Evolutionary conservation across 2,797 vertebrate species (phyloP), one percentile per base, ranked within the genome.

Genomic region (Thalassophryne amazonica): DNA sequence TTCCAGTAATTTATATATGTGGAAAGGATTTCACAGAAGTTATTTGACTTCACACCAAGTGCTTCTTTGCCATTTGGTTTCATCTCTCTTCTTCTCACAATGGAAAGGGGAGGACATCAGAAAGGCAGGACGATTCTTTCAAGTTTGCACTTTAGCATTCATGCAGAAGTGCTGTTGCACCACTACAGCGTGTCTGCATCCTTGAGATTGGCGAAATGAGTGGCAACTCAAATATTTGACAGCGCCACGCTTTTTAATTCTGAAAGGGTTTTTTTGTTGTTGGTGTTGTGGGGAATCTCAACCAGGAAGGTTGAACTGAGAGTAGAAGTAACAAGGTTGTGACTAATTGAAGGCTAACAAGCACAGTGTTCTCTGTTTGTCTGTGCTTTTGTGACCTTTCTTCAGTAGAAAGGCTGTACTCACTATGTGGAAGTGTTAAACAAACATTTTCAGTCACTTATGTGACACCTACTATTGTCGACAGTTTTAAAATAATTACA

Each of bases 141-240:
- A 80, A 78, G 70, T 83, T 43, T 40, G 55, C 3, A 17, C 73
- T 77, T 86, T 86, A 84, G 84, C 86, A 84, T 87, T 85, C 86
- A 80, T 69, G 71, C 68, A 36, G 60, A 62, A 74, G 78, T 56
- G 81, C 83, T 77, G 68, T 78, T 66, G 48, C 69, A 40, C 46
- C 58, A 73, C 72, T 72, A 73, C 70, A 60, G 75, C 73, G 77
- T 67, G 78, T 81, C 83, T 87, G 85, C 69, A 76, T 85, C 83
- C 84, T 85, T 86, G 83, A 89, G 81, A 82, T 86, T 86, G 84
- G 76, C 79, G 46, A 60, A 80, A 69, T 47, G 62, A 83, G 73
- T 69, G 71, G 52, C 70, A 49, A 62, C 36, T 5, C 49, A 14
- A 46, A 60, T 63, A 45, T 79, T 75, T 16, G 7, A 47, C 71